Conservation (phyloP, 2,797 vertebrate species). For the Premnoplex brunnescens region DNA sequence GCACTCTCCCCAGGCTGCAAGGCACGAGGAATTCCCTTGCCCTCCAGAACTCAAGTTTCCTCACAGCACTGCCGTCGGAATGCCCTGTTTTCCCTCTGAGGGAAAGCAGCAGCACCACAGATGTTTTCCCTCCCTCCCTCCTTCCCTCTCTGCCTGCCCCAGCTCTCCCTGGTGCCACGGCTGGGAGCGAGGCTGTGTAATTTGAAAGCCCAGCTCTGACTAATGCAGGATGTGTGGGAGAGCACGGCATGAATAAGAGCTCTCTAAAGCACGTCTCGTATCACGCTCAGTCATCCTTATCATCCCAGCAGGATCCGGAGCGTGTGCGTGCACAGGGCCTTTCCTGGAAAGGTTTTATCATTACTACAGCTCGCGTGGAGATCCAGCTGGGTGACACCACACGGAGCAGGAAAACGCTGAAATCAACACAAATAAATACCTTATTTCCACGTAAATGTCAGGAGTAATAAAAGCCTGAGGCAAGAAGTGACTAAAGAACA, state of each 20-base stretch:
- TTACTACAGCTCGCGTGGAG: neutral
- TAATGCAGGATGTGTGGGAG: constrained; percentile 67
- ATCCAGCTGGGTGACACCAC: neutral
- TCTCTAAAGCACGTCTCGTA: neutral
- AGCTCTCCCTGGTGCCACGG: neutral
- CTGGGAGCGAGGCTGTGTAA: neutral
- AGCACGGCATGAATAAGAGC: constrained; percentile 41
- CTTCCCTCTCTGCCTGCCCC: neutral
- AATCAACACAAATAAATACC: constrained; percentile 4
- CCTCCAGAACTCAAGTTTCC: neutral
- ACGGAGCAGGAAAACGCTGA: neutral
- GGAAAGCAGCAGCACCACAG: neutral
- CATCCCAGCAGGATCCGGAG: constrained; percentile 43
- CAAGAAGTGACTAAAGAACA: constrained; percentile 24
- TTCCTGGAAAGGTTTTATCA: constrained; percentile 14
- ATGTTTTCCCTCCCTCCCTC: neutral
- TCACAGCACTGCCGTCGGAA: neutral
- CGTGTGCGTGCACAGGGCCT: neutral
- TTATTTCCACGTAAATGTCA: constrained; percentile 49
- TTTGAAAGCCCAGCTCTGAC: constrained; percentile 26
- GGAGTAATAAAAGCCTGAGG: constrained; percentile 15
- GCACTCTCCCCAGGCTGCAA: neutral
- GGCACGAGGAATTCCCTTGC: neutral
- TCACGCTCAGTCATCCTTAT: constrained; percentile 31
- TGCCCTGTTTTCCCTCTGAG: neutral